Evolutionary conservation across 35 echinoderm and acorn worm species (phyloP).

Genomic region (Patiria miniata): DNA sequence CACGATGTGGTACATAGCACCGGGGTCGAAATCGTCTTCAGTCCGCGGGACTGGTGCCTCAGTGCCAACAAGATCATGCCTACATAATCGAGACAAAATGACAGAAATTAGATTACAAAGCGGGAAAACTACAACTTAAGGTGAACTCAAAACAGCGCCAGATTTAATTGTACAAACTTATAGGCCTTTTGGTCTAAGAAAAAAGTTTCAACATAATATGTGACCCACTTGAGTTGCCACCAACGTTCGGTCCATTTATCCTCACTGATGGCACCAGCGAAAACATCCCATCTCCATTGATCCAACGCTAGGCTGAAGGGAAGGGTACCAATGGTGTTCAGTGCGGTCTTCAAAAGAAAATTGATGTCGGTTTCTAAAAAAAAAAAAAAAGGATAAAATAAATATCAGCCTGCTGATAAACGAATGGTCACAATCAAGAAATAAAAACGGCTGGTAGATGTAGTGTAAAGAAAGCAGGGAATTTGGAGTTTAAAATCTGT

Average conservation of each 20-base stretch:
- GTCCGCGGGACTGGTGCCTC: slow-evolving; percentile 78
- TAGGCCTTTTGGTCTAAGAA: background rate
- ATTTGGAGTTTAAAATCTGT: too few species aligned
- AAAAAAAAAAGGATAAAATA: background rate
- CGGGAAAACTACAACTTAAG: background rate
- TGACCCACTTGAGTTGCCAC: slow-evolving; percentile 91
- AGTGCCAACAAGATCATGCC: slow-evolving; percentile 77
- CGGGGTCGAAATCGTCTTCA: slow-evolving; percentile 84
- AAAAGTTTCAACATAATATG: background rate
- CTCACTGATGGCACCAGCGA: slow-evolving; percentile 49
- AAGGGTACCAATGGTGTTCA: slow-evolving; percentile 78
- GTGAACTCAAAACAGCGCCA: background rate
- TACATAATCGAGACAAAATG: slow-evolving; percentile 26
- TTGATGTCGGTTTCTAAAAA: slow-evolving; percentile 94
- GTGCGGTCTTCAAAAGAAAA: slow-evolving; percentile 81
- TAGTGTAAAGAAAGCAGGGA: too few species aligned
- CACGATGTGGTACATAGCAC: slow-evolving; percentile 91
- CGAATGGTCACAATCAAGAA: too few species aligned
- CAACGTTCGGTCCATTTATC: slow-evolving; percentile 73
- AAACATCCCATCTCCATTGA: slow-evolving; percentile 92
- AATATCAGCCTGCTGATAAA: background rate
- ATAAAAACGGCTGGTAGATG: too few species aligned
- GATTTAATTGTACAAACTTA: background rate
- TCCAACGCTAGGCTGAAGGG: slow-evolving; percentile 86
- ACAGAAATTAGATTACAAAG: background rate